A percentile compares a stretch with the other conserved stretches of the same genome.
These are phyloP conservation scores for Myoxocephalus aenaeus DNA, from an alignment of 2,797 vertebrate species.

Conservation along the genomic window DNA sequence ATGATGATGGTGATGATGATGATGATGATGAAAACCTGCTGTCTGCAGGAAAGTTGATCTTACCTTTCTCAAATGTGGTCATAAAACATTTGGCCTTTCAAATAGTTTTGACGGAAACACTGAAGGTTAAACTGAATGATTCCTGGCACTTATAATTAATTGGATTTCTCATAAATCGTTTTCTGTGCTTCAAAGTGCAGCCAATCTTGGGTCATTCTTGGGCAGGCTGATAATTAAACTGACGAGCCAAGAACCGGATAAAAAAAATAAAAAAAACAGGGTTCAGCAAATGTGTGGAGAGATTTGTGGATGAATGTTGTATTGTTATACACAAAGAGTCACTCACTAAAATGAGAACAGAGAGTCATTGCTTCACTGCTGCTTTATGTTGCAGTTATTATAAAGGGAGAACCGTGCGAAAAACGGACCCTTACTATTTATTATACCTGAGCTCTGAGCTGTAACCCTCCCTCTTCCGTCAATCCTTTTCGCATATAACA, in stretches of 20 bases:
- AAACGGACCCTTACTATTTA: constrained; percentile 38
- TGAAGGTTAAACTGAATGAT: constrained; percentile 19
- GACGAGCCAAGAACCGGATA: constrained; percentile 12
- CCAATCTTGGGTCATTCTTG: constrained; percentile 17
- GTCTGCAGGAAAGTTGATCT: constrained; percentile 40
- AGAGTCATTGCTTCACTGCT: constrained; percentile 35
- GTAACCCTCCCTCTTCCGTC: constrained; percentile 16
- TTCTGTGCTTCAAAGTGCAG: constrained; percentile 24
- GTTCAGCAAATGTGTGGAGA: constrained; percentile 23
- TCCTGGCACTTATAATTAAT: constrained; percentile 28
- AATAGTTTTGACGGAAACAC: constrained; percentile 18
- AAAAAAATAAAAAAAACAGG: constrained; percentile 14
- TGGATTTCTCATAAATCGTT: constrained; percentile 28
- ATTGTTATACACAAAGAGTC: constrained; percentile 43
- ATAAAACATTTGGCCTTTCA: constrained; percentile 31
- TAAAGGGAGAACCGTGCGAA: constrained; percentile 28
- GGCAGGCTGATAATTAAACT: constrained; percentile 13
- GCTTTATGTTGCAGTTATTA: constrained; percentile 50
- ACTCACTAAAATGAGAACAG: constrained; percentile 49
- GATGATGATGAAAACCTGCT: constrained; percentile 1
- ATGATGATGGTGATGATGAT: background rate
- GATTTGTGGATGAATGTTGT: constrained; percentile 42
- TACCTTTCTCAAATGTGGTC: constrained; percentile 40
- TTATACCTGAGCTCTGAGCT: constrained; percentile 26
- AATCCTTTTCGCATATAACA: constrained; percentile 11